Evolutionary conservation across 23 tunicate species (phyloP), one percentile per base, ranked within the genome.

Genomic region (Ascidia mentula): DNA sequence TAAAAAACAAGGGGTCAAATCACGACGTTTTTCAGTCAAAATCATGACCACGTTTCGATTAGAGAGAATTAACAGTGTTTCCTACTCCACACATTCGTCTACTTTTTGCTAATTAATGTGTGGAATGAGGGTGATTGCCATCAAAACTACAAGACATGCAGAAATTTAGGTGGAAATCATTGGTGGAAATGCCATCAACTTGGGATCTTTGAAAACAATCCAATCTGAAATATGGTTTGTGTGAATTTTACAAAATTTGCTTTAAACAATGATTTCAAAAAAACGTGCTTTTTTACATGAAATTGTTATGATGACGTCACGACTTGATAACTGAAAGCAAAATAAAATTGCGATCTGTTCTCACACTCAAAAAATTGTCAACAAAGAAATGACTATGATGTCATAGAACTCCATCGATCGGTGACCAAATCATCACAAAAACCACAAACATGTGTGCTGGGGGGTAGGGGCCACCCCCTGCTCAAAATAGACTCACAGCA

Each of bases 341-440:
- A 26, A 5, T 53, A 53, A 53, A 53, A 53, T 53, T 53, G 65
- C 24, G 65, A 53, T 53, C 65, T 53, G 65, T 20, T 20, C 65
- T 28, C 65, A 53, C 65, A 53, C 65, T 53, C 65, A 53, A 53
- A 53, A 26, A 53, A 53, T 53, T 53, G 65, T 28, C 65, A 9
- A 53, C 65, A 53, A 53, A 53, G 28, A 53, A 53, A 53, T 53
- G 65, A 53, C 65, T 53, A 53, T 53, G 65, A 53, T 28, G 65
- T 53, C 65, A 28, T 53, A 53, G 24, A 53, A 9, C 28, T n/a
- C 28, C 65, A 28, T 28, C 65, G 65, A 53, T 53, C 65, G 24
- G 65, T 53, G 65, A 53, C 65, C 65, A 53, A 53, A 53, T 26
- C 22, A 53, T 53, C 65, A 53, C 65, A 28, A 53, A 53, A 53